Conservation (phyloP, 1,140 invertebrate species). For the Coelopa frigida region DNA sequence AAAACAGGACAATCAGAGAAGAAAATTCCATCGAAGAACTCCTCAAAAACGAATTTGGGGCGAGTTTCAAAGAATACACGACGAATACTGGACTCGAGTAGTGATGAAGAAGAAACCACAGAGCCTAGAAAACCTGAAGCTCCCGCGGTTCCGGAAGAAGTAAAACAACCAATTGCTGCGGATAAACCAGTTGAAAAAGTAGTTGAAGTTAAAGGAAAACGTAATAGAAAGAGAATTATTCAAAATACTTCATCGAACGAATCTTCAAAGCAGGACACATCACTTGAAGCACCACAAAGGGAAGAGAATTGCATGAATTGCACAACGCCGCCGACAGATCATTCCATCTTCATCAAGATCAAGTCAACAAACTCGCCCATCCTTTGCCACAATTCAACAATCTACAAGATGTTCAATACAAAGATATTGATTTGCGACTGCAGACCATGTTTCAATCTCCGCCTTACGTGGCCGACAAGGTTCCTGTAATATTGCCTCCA, state of each 20-base stretch:
- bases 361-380: background rate
- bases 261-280: background rate
- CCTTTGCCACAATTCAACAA: background rate
- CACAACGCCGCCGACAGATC: too few species aligned
- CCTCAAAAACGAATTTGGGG: background rate
- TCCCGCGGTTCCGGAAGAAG: background rate
- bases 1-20: too few species aligned
- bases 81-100: constrained; percentile 3
- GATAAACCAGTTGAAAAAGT: constrained; percentile 3
- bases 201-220: background rate
- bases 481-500: background rate
- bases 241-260: background rate
- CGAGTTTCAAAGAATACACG: background rate
- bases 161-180: background rate
- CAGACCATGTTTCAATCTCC: constrained; percentile 13
- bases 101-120: constrained; percentile 4
- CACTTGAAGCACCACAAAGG: background rate
- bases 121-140: too few species aligned
- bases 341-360: background rate
- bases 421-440: constrained; percentile 11
- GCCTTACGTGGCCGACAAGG: background rate
- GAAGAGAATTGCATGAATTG: too few species aligned
- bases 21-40: too few species aligned
- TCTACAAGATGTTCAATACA: constrained; percentile 9
- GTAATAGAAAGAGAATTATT: background rate